A percentile compares a stretch with the other conserved stretches of the same genome.
Conservation (phyloP, 2,888 invertebrate species). For the Spodoptera littoralis region DNA sequence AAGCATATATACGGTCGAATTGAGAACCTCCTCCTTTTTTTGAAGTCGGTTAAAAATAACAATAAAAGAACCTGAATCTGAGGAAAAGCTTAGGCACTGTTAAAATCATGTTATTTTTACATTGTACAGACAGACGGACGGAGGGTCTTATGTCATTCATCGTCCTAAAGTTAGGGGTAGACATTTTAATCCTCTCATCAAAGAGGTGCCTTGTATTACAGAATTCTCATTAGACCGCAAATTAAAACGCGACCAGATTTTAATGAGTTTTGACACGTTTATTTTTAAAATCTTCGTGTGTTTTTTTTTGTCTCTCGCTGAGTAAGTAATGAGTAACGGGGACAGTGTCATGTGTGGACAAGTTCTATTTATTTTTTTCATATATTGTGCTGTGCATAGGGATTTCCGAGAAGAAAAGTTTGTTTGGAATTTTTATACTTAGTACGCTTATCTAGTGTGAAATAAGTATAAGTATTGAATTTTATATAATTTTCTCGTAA, state of each 20-base stretch:
- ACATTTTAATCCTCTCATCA: conserved; percentile 29
- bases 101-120: too few relatives aligned
- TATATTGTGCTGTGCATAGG: too few relatives aligned
- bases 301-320: conserved; percentile 13
- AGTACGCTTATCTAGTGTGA: too few relatives aligned
- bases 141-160: conserved; percentile 5
- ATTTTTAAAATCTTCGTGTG: conserved; percentile 27
- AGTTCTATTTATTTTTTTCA: conserved; percentile 1
- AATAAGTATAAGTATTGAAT: too few relatives aligned
- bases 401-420: too few relatives aligned
- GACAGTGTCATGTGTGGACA: neutral
- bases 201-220: conserved; percentile 38
- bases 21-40: too few relatives aligned
- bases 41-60: too few relatives aligned
- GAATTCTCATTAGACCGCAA: conserved; percentile 39
- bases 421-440: too few relatives aligned
- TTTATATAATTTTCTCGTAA: too few relatives aligned
- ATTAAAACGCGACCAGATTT: conserved; percentile 36
- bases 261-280: conserved; percentile 40
- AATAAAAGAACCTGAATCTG: neutral
- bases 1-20: too few relatives aligned
- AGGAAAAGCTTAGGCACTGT: too few relatives aligned
- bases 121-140: too few relatives aligned
- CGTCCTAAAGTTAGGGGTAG: neutral
- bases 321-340: conserved; percentile 7